phyloP scores from a whole-genome alignment of 2,113 vertebrate genomes.

The Ptychochromis oligacanthus region DNA sequence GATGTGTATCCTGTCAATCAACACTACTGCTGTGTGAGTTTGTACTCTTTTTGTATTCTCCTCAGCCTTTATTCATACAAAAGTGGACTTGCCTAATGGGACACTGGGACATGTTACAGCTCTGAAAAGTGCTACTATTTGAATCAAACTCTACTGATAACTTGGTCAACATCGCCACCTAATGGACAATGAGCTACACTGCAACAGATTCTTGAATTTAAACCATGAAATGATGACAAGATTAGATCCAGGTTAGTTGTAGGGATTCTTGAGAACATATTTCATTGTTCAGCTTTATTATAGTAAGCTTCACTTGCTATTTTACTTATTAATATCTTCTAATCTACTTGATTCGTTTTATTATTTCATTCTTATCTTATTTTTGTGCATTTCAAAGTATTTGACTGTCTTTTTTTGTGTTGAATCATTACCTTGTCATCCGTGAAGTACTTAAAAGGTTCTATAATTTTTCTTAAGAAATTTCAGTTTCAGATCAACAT shows the following conservation, averaged over 20 bases:
- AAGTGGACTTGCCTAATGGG: neutral
- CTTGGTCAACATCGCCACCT: slow-evolving; percentile 58
- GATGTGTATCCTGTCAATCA: neutral
- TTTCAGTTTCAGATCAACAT: neutral
- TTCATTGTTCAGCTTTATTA: neutral
- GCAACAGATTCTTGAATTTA: neutral
- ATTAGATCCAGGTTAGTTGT: neutral
- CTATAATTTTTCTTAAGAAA: neutral
- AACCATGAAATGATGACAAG: neutral
- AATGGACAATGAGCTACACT: slow-evolving; percentile 51
- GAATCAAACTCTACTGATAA: neutral
- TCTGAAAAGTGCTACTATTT: neutral
- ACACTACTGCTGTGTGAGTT: neutral
- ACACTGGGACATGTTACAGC: neutral
- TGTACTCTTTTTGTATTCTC: neutral
- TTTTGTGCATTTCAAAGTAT: neutral
- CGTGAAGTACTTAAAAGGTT: neutral
- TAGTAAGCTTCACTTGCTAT: neutral
- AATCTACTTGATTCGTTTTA: neutral
- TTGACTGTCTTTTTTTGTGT: neutral
- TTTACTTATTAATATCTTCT: neutral
- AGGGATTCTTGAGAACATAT: neutral
- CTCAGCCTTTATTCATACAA: neutral
- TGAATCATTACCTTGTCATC: neutral
- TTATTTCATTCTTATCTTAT: neutral